Evolutionary conservation across 2,797 vertebrate species (phyloP).

Genomic region (Leuciscus waleckii): DNA sequence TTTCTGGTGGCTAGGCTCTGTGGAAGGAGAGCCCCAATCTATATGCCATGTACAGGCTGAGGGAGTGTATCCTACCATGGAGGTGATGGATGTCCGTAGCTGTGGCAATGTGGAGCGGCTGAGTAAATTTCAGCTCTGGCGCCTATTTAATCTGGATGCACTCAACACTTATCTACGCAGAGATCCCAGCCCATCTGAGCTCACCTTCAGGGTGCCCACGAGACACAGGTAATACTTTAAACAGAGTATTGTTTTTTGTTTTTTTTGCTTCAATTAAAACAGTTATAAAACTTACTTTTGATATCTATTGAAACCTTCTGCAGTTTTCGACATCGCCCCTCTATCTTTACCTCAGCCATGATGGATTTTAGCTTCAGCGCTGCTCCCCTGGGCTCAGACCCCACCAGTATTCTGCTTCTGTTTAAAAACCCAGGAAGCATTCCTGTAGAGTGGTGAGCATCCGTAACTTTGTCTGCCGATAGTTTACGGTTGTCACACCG

Average conservation of each 20-base stretch:
- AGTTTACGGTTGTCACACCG: background rate
- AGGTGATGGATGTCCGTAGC: conserved; percentile 77
- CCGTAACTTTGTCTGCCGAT: background rate
- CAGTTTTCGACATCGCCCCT: conserved; percentile 76
- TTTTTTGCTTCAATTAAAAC: background rate
- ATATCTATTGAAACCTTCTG: conserved; percentile 10
- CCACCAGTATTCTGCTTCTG: conserved; percentile 80
- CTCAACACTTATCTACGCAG: conserved; percentile 83
- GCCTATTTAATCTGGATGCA: conserved; percentile 84
- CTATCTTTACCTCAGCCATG: conserved; percentile 77
- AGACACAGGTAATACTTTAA: conserved; percentile 77
- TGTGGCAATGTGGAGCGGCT: conserved; percentile 77
- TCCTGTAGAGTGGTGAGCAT: conserved; percentile 86
- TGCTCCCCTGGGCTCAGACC: conserved; percentile 80
- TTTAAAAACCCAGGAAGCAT: conserved; percentile 86
- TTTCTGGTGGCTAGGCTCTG: conserved; percentile 64
- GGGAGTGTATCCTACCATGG: conserved; percentile 83
- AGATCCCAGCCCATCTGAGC: conserved; percentile 77
- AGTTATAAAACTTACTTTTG: background rate
- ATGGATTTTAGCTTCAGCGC: conserved; percentile 90
- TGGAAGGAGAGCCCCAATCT: conserved; percentile 56
- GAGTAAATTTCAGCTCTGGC: conserved; percentile 84
- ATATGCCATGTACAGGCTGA: conserved; percentile 80
- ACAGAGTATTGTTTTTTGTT: background rate
- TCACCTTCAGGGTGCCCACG: conserved; percentile 80